phyloP scores from a whole-genome alignment of 2,113 vertebrate species.

The Apodemus sylvaticus region DNA sequence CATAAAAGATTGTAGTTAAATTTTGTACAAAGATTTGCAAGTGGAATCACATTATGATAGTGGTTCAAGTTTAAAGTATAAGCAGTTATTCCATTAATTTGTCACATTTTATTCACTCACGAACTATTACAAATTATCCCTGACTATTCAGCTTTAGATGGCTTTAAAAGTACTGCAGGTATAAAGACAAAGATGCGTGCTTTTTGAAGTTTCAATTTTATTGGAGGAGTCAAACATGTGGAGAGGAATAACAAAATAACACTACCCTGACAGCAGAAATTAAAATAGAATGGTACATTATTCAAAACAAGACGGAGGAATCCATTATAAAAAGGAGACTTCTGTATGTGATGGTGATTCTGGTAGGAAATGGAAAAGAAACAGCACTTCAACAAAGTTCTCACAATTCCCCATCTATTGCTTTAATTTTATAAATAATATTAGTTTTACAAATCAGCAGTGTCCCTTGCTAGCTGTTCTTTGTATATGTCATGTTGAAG shows the following conservation, averaged over 20 bases:
- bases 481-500: background rate
- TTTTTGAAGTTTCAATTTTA: background rate
- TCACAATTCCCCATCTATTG: background rate
- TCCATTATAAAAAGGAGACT: background rate
- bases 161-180: background rate
- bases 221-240: background rate
- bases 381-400: background rate
- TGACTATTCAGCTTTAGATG: background rate
- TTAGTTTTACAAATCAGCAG: background rate
- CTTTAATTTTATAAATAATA: background rate
- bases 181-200: background rate
- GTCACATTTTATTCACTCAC: background rate
- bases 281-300: background rate
- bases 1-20: background rate
- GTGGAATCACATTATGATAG: background rate
- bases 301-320: background rate
- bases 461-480: background rate
- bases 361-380: background rate
- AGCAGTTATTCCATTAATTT: background rate
- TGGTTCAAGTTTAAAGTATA: constrained; percentile 7
- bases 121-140: background rate
- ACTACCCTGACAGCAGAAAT: background rate
- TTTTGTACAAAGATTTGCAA: background rate
- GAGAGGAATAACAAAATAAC: background rate
- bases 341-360: background rate